Evolutionary conservation across 2,113 vertebrate genomes (phyloP).

Genomic region (Tretioscincus oriximinensis): DNA sequence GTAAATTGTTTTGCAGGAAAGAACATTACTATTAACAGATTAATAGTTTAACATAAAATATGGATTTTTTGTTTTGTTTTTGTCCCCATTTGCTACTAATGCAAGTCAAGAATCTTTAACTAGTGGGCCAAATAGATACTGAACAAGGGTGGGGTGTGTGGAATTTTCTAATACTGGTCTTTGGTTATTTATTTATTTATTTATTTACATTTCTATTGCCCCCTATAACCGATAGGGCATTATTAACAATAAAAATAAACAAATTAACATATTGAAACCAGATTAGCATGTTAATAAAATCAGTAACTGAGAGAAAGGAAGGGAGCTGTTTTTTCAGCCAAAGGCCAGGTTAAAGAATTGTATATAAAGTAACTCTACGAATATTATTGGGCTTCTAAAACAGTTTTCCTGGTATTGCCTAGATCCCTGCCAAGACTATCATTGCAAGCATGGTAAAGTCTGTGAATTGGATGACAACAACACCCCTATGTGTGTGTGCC

Average conservation of each 20-base stretch:
- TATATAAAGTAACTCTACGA: too few species aligned
- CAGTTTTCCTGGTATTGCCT: slow-evolving; percentile 26
- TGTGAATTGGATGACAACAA: slow-evolving; percentile 94
- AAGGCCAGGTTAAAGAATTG: too few species aligned
- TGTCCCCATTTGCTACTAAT: background rate
- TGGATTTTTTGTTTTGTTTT: background rate
- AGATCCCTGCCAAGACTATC: slow-evolving; percentile 94
- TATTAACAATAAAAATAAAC: too few species aligned
- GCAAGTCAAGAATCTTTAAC: background rate
- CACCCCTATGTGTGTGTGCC: slow-evolving; percentile 95
- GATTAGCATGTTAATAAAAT: too few species aligned
- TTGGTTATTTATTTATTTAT: background rate
- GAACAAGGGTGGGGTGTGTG: too few species aligned
- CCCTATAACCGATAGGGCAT: background rate
- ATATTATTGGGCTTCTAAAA: slow-evolving; percentile 23
- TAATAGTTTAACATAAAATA: background rate
- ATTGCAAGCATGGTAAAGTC: slow-evolving; percentile 98
- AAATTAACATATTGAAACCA: too few species aligned
- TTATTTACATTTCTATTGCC: too few species aligned
- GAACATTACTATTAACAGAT: background rate
- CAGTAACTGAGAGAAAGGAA: too few species aligned
- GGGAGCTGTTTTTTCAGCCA: too few species aligned
- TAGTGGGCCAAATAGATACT: background rate
- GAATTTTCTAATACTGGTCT: background rate
- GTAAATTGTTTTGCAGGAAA: background rate